Conservation (phyloP, 2,797 vertebrate genomes). For the Gambelia wislizenii region DNA sequence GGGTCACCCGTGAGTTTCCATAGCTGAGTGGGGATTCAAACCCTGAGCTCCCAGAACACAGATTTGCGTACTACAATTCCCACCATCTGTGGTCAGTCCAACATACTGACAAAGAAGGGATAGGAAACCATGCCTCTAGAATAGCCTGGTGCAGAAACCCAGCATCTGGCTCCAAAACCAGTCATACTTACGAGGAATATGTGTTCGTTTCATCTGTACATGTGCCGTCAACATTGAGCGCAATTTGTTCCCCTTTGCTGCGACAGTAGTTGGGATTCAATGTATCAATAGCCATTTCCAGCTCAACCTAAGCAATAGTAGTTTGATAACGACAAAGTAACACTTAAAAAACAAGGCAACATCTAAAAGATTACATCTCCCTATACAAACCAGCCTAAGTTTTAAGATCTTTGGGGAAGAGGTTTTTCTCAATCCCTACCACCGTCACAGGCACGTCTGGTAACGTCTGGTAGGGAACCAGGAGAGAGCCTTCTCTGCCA, state of each 20-base stretch:
- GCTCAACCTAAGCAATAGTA: constrained; percentile 85
- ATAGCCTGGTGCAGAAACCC: background rate
- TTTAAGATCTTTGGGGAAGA: no score
- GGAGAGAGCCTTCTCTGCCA: no score
- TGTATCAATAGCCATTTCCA: constrained; percentile 94
- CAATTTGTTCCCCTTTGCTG: constrained; percentile 98
- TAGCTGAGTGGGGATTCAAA: no score
- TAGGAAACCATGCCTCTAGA: no score
- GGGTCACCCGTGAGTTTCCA: no score
- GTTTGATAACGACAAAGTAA: background rate
- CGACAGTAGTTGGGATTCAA: constrained; percentile 95
- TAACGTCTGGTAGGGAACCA: no score
- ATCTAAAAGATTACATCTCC: background rate
- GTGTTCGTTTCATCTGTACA: constrained; percentile 90
- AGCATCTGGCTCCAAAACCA: background rate
- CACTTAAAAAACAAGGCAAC: background rate
- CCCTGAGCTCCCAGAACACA: no score
- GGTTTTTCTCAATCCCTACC: no score
- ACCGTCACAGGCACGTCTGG: no score
- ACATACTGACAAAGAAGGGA: background rate
- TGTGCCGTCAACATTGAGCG: constrained; percentile 94
- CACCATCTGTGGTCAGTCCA: background rate
- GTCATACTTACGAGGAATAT: constrained; percentile 87
- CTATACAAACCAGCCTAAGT: no score
- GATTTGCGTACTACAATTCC: no score